phyloP scores from a whole-genome alignment of 1,140 invertebrate genomes.

The Stegodyphus mimosarum region DNA sequence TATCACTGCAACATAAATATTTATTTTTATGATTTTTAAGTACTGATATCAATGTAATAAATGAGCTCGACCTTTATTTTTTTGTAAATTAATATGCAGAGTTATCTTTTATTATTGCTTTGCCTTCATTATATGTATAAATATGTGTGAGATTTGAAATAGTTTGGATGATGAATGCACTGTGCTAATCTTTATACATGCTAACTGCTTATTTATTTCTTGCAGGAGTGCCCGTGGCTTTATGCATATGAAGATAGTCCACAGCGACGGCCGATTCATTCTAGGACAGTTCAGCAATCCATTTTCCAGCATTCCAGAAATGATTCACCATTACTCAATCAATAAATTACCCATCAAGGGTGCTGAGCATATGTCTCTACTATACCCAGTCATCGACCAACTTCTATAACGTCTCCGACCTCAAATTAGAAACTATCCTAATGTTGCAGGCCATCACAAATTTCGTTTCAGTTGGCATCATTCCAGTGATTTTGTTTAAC shows the following conservation, averaged over 20 bases:
- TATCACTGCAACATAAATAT: too few relatives aligned
- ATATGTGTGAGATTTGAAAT: too few relatives aligned
- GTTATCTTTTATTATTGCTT: too few relatives aligned
- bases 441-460: neutral
- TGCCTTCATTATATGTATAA: too few relatives aligned
- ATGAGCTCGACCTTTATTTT: too few relatives aligned
- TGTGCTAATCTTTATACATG: neutral
- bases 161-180: too few relatives aligned
- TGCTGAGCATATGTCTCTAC: constrained; percentile 93
- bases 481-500: neutral
- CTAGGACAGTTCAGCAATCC: constrained; percentile 91
- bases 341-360: constrained; percentile 92
- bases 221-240: constrained; percentile 89
- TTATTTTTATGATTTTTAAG: too few relatives aligned
- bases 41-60: too few relatives aligned
- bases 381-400: constrained; percentile 87
- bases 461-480: neutral
- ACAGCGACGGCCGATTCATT: constrained; percentile 76
- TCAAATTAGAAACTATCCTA: neutral
- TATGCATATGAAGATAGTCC: constrained; percentile 90
- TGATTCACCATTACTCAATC: constrained; percentile 91
- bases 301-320: constrained; percentile 88
- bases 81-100: too few relatives aligned
- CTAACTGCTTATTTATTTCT: constrained; percentile 62
- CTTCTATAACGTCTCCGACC: constrained; percentile 71